Evolutionary conservation across 2,113 vertebrate genomes (phyloP).

Genomic region (Nycticebus coucang): DNA sequence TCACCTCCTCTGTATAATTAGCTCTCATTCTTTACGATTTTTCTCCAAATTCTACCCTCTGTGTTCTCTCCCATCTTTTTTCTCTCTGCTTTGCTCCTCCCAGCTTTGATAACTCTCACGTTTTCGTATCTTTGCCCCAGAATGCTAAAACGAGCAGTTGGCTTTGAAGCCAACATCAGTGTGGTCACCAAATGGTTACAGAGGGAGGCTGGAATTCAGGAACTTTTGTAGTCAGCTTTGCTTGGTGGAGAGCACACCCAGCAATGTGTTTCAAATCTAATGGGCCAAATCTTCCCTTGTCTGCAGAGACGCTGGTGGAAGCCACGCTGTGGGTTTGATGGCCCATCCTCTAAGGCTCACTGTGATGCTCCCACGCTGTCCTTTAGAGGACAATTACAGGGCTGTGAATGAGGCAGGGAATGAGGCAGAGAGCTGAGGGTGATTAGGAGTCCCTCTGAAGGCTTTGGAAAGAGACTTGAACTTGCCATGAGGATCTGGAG

Average conservation of each 20-base stretch:
- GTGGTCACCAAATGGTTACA: neutral
- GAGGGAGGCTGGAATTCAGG: slow-evolving; percentile 1
- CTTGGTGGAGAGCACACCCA: neutral
- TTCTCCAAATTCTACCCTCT: neutral
- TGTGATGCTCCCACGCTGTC: neutral
- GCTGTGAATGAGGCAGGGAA: neutral
- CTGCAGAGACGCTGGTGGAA: slow-evolving; percentile 25
- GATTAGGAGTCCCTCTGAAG: neutral
- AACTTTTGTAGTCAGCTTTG: slow-evolving; percentile 26
- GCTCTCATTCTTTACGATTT: neutral
- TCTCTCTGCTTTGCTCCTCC: neutral
- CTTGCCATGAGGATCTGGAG: neutral
- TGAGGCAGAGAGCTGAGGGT: neutral
- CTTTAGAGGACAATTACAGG: neutral
- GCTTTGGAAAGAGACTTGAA: neutral
- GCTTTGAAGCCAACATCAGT: slow-evolving; percentile 20
- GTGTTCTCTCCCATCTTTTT: neutral
- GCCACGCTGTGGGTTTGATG: neutral
- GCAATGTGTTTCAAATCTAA: slow-evolving; percentile 13
- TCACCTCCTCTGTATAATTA: neutral
- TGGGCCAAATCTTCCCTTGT: slow-evolving; percentile 42
- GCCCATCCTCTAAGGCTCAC: neutral
- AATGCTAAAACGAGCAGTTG: neutral
- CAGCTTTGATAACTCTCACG: neutral
- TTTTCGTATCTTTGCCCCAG: neutral